A percentile compares a stretch with the other conserved stretches of the same genome.
These are phyloP conservation scores for Meganola albula DNA, from an alignment of 2,888 invertebrate species.

Conservation along the genomic window DNA sequence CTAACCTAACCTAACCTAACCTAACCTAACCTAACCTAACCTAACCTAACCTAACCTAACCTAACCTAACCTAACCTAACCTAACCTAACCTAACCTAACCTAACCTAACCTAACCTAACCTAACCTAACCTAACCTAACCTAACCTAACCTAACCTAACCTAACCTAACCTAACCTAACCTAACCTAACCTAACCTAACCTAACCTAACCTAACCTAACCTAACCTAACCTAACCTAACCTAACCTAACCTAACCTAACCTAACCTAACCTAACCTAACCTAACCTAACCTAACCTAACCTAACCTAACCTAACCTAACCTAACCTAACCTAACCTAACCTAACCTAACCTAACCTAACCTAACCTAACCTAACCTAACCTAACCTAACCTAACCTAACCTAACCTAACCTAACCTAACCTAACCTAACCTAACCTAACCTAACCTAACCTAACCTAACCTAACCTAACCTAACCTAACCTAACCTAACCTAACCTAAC, in stretches of 20 bases:
- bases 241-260: constrained; percentile 9
- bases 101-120: constrained; percentile 9
- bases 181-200: constrained; percentile 9
- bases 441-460: constrained; percentile 8
- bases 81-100: constrained; percentile 14
- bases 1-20: constrained; percentile 7
- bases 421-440: constrained; percentile 10
- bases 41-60: constrained; percentile 5
- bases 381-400: constrained; percentile 6
- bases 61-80: constrained; percentile 7
- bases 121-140: constrained; percentile 9
- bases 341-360: constrained; percentile 9
- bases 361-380: constrained; percentile 7
- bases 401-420: constrained; percentile 8
- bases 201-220: constrained; percentile 9
- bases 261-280: constrained; percentile 9
- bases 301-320: constrained; percentile 9
- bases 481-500: constrained; percentile 7
- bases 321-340: constrained; percentile 8
- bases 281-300: constrained; percentile 9
- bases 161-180: constrained; percentile 9
- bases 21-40: constrained; percentile 10
- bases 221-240: constrained; percentile 9
- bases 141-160: constrained; percentile 9
- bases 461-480: constrained; percentile 6